Percentiles rank a stretch among this genome's conserved stretches.
These are phyloP conservation scores for Danio aesculapii DNA, from an alignment of 2,797 vertebrate species.

Conservation along the genomic window DNA sequence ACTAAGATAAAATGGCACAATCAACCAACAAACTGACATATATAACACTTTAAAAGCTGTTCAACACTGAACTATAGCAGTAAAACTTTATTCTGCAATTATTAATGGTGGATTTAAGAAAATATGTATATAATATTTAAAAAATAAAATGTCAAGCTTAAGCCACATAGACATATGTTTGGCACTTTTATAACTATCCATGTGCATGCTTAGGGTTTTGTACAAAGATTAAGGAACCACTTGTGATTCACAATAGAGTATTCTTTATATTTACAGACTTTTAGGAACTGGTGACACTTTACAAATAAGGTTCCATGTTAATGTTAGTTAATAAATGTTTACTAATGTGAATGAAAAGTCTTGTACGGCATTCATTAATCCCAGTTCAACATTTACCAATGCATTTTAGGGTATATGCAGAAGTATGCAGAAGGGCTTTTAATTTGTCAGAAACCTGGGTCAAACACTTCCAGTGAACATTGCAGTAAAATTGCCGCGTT, in stretches of 20 bases:
- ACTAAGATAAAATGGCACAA: neutral
- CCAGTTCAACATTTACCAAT: no score
- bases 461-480: no score
- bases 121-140: neutral
- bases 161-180: constrained; percentile 24
- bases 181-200: constrained; percentile 26
- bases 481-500: no score
- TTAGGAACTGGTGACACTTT: neutral
- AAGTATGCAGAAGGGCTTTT: no score
- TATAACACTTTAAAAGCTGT: constrained; percentile 11
- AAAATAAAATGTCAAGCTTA: neutral
- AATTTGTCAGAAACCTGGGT: no score
- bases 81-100: neutral
- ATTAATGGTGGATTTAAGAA: neutral
- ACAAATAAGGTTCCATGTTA: neutral
- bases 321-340: no score
- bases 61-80: neutral
- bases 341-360: no score
- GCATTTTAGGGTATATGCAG: no score
- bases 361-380: no score
- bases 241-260: neutral
- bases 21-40: neutral
- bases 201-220: neutral
- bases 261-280: constrained; percentile 7
- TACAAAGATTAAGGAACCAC: neutral